Percentiles rank a stretch among this genome's conserved stretches.
These are phyloP conservation scores for Diloba caeruleocephala DNA, from an alignment of 2,888 invertebrate genomes.

Conservation along the genomic window DNA sequence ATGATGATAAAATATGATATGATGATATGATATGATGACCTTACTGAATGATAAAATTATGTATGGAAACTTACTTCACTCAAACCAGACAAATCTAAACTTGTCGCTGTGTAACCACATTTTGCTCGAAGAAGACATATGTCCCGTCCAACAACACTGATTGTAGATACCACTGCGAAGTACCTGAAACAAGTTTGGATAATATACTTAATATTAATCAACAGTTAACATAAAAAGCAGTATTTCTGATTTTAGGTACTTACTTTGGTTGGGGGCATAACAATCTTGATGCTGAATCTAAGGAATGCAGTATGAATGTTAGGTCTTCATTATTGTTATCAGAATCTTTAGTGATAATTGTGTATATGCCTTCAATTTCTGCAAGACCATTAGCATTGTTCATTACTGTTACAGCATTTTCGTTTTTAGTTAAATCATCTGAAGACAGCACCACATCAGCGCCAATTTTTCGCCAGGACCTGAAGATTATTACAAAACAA, in stretches of 20 bases:
- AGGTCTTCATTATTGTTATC: too few relatives aligned
- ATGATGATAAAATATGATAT: too few relatives aligned
- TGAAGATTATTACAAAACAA: not conserved
- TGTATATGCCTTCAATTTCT: conserved; percentile 31
- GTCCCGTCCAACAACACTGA: conserved; percentile 20
- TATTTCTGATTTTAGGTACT: too few relatives aligned
- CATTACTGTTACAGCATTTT: conserved; percentile 11
- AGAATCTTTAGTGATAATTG: too few relatives aligned
- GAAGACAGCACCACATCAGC: conserved; percentile 20
- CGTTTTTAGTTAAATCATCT: conserved; percentile 13
- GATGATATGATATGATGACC: too few relatives aligned
- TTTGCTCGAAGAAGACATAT: conserved; percentile 19
- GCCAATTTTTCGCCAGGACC: conserved; percentile 34
- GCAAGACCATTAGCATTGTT: conserved; percentile 13
- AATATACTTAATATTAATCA: not conserved
- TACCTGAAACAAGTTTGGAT: conserved; percentile 13
- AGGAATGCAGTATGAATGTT: too few relatives aligned
- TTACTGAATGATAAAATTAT: too few relatives aligned
- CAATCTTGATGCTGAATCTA: conserved; percentile 29
- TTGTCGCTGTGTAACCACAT: conserved; percentile 24
- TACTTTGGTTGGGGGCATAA: conserved; percentile 29
- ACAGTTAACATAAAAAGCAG: too few relatives aligned
- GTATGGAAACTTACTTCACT: conserved; percentile 11
- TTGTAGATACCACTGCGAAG: conserved; percentile 34
- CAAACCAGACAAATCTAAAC: conserved; percentile 33